Conservation (phyloP, 2,888 invertebrate genomes). For the Agrilus biguttatus region DNA sequence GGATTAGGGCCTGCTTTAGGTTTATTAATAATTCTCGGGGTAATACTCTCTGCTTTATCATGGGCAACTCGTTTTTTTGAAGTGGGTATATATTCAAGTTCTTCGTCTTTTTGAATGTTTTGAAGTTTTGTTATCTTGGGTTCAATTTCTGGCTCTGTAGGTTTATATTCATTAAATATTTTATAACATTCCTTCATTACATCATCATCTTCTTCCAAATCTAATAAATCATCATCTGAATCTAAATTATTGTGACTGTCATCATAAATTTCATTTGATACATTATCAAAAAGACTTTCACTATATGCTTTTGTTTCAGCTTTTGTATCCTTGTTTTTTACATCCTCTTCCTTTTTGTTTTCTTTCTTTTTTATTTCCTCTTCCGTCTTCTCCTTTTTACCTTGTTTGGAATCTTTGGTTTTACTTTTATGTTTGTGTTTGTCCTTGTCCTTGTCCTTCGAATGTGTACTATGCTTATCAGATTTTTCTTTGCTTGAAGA, state of each 20-base stretch:
- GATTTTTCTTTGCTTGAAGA: conserved; percentile 4
- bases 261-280: no score
- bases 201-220: conserved; percentile 37
- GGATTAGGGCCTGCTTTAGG: conserved; percentile 37
- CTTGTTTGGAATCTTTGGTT: conserved; percentile 6
- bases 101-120: conserved; percentile 10
- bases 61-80: conserved; percentile 63
- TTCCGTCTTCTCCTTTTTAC: conserved; percentile 5
- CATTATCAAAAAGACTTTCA: no score
- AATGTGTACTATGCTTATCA: background rate
- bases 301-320: conserved; percentile 1
- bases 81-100: conserved; percentile 9
- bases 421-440: conserved; percentile 13
- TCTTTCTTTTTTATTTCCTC: conserved; percentile 2
- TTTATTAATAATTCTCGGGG: conserved; percentile 30
- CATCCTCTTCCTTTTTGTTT: conserved; percentile 7
- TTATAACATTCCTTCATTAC: conserved; percentile 71
- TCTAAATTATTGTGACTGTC: no score
- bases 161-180: conserved; percentile 72
- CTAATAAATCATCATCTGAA: background rate
- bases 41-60: conserved; percentile 38
- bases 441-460: conserved; percentile 17
- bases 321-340: conserved; percentile 6
- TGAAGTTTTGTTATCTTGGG: conserved; percentile 9
- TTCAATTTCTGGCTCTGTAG: conserved; percentile 16